Base-by-base conservation (phyloP, 2,888 invertebrate species). In the Mamestra brassicae region DNA sequence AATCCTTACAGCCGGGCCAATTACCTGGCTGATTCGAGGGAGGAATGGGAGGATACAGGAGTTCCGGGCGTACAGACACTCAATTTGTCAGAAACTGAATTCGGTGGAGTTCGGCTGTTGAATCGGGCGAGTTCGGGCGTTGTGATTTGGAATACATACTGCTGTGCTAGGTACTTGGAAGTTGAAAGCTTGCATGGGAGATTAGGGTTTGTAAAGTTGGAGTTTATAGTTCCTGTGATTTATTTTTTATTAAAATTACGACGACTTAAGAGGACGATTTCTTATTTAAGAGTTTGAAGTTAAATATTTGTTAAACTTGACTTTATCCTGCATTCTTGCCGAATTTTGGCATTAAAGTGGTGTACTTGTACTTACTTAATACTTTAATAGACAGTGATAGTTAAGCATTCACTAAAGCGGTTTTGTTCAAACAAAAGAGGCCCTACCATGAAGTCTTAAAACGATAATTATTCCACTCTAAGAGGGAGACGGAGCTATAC, bases 1-100 rank as follows among this genome's bases (percentile, higher is more conserved):
- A 77, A 71, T 72, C 55, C 69, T 76, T 47, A 62, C 57, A 36
- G 62, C 42, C 62, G 45, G 47, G 45, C 70, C 80, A 84, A 86
- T 86, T 84, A 85, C 66, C 86, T 77, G 75, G 50, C 75, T 78
- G 77, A 85, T 76, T 66, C 70, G 71, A 75, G 47, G 64, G 26
- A 62, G 64, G 69, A 58, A 68, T 47, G 38, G 64, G 17, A 69
- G 66, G 81, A 62, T 76, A 63, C 76, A 69, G 55, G 58, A 66
- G 70, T 70, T 71, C 68, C 62, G 71, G 58, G n/a, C 55, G 69
- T 60, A 38, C 65, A 74, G 77, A 78, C 76, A 84, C 82, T 80
- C 81, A 81, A 85, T 85, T 87, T 87, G 72, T 76, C 78, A 71
- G 71, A 55, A 78, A 75, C 73, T 83, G 83, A 74, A 83, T 85